Evolutionary conservation across 2,797 vertebrate species (phyloP).

Genomic region (Antrozous pallidus): DNA sequence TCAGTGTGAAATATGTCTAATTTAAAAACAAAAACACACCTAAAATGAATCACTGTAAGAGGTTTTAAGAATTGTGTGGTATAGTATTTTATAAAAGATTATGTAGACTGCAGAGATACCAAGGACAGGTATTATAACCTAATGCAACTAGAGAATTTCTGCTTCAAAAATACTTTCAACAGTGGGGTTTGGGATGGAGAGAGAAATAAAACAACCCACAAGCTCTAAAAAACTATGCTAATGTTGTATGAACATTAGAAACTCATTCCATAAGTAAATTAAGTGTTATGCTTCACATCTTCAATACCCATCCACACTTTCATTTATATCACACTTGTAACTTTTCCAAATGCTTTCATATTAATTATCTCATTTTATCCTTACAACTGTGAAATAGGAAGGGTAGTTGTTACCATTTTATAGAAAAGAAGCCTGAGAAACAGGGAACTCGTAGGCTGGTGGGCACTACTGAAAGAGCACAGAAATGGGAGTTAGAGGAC

Average conservation of each 20-base stretch:
- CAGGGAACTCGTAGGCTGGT: background rate
- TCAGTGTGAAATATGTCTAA: background rate
- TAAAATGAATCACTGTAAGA: background rate
- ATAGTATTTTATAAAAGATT: background rate
- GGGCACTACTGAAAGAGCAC: background rate
- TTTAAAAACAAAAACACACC: background rate
- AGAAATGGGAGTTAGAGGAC: background rate
- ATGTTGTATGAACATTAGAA: background rate
- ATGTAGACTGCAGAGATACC: background rate
- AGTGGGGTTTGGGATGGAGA: background rate
- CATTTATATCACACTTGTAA: background rate
- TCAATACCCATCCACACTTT: background rate
- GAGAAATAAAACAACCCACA: background rate
- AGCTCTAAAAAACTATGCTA: background rate
- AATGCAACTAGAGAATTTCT: constrained; percentile 2
- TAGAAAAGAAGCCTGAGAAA: constrained; percentile 24
- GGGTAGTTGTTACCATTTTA: background rate
- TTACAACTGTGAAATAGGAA: background rate
- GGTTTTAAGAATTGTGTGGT: background rate
- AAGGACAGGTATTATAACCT: background rate
- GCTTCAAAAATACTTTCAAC: constrained; percentile 3
- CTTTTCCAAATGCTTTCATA: constrained; percentile 19
- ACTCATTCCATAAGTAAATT: constrained; percentile 5
- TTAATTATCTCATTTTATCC: constrained; percentile 30
- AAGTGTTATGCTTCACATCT: background rate